phyloP scores from a whole-genome alignment of 2,113 vertebrate species.

The Turdus rufiventris region DNA sequence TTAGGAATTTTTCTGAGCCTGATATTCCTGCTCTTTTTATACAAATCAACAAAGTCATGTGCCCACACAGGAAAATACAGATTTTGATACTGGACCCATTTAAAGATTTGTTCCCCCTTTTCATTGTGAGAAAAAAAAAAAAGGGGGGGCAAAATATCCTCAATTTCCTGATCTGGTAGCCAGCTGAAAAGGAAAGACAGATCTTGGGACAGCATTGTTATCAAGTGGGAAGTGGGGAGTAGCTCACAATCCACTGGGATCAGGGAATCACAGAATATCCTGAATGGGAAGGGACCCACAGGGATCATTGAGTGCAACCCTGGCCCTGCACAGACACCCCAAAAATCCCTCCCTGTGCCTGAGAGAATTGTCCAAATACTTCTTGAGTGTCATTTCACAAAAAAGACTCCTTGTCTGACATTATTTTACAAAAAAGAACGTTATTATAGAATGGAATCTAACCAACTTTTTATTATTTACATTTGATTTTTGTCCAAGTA shows the following conservation, averaged over 20 bases:
- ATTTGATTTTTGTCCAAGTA: neutral
- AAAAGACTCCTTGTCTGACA: neutral
- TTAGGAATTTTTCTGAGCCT: neutral
- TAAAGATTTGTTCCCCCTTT: neutral
- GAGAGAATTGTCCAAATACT: neutral
- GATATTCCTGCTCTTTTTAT: neutral
- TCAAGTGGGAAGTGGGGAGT: neutral
- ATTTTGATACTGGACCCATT: neutral
- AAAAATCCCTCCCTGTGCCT: neutral
- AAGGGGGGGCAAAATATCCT: neutral
- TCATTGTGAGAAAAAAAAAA: neutral
- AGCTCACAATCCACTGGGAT: neutral
- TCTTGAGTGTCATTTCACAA: neutral
- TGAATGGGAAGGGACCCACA: neutral
- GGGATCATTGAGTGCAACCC: neutral
- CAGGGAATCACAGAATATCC: neutral
- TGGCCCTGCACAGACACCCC: neutral
- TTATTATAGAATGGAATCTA: neutral
- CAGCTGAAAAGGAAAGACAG: neutral
- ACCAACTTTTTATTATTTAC: neutral
- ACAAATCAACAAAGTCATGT: accelerated
- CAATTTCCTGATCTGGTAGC: neutral
- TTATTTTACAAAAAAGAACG: neutral
- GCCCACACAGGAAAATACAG: neutral
- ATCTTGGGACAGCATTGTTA: neutral